Evolutionary conservation across 2,888 invertebrate species (phyloP), one percentile per base, ranked within the genome.

Genomic region (Carabus problematicus): DNA sequence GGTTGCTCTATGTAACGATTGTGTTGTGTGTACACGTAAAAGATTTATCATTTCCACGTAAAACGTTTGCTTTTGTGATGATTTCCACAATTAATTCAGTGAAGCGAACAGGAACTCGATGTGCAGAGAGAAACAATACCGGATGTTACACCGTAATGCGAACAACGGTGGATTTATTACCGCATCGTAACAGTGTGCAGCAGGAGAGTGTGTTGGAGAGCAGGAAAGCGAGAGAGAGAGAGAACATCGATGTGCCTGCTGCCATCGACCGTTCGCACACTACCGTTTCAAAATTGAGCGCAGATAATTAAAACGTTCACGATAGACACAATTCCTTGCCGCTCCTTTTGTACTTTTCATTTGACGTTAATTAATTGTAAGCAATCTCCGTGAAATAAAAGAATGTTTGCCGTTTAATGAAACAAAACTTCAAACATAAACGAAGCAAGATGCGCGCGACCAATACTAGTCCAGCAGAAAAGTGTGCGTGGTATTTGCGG

Each of bases 11-110:
- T 29, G 29, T 29, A 29, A 29, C 29, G 29, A 29, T 29, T 29
- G 29, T 29, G 29, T 29, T 45, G 52, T 49, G 49, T 6, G 47
- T 49, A 18, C 12, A 14, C 14, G 75, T 76, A 75, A 75, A 76
- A 77, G 75, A 78, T 78, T 78, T 77, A 78, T 77, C 76, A 78
- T 77, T 76, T 73, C 74, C 72, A 72, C 74, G 72, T 45, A 49
- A 49, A 59, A 66, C 59, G 59, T 49, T 66, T 59, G 66, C 76
- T 75, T 77, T 77, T 75, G 75, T 75, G 75, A 75, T 75, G 76
- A 76, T 77, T 78, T 75, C 73, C 75, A 75, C 77, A 78, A 78
- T 78, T 78, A 77, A 77, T 77, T 76, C 76, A 77, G 75, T 73
- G 76, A 74, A 71, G 72, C 75, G 71, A 73, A 73, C 74, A 73